Percentiles rank a stretch among this genome's conserved stretches.
phyloP scores from a whole-genome alignment of 2,888 invertebrate species.

The Melinaea marsaeus region DNA sequence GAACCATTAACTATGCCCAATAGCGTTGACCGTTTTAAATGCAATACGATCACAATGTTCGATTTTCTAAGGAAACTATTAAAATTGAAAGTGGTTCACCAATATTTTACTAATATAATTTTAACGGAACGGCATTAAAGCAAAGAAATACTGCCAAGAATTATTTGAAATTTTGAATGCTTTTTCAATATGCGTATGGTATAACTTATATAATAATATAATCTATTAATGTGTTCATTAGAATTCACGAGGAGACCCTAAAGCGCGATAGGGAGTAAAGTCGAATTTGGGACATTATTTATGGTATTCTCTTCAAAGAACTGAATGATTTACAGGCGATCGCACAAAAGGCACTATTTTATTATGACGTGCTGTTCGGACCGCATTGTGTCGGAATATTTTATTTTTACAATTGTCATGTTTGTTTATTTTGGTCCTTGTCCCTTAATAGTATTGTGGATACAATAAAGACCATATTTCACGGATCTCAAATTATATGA shows the following conservation, averaged over 20 bases:
- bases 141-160: conserved; percentile 13
- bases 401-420: conserved; percentile 67
- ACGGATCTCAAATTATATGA: conserved; percentile 59
- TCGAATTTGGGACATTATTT: conserved; percentile 70
- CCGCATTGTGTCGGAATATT: conserved; percentile 72
- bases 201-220: too few species aligned
- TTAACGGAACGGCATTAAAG: conserved; percentile 49
- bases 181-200: too few species aligned
- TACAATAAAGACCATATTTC: conserved; percentile 68
- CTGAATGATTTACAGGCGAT: conserved; percentile 72
- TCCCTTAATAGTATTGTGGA: conserved; percentile 69
- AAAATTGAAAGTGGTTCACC: conserved; percentile 65
- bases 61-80: conserved; percentile 70
- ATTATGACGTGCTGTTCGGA: conserved; percentile 74
- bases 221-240: conserved; percentile 49
- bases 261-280: conserved; percentile 59
- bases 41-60: conserved; percentile 74
- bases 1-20: conserved; percentile 72
- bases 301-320: conserved; percentile 74
- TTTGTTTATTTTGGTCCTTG: conserved; percentile 76
- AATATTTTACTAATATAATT: conserved; percentile 60
- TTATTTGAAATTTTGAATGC: too few species aligned
- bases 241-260: conserved; percentile 61
- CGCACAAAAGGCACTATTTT: conserved; percentile 72
- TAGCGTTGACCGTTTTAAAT: conserved; percentile 71